phyloP scores from a whole-genome alignment of 2,888 invertebrate species.

The Xestia xanthographa region DNA sequence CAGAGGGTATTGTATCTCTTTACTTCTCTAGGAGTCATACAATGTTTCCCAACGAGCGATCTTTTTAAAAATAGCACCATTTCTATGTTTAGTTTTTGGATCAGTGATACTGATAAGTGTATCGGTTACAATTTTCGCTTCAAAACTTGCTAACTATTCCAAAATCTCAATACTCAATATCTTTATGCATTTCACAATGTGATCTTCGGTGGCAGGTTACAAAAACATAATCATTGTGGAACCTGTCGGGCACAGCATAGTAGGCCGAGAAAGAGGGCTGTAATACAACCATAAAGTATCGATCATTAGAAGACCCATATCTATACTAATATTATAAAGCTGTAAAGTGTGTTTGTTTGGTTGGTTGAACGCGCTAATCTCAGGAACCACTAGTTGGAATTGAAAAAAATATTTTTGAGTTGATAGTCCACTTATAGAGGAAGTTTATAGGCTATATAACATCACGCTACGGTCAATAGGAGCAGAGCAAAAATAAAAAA shows the following conservation, averaged over 20 bases:
- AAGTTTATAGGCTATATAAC: no score
- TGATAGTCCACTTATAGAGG: no score
- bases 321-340: no score
- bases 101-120: background rate
- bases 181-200: background rate
- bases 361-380: no score
- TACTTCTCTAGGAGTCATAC: background rate
- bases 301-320: background rate
- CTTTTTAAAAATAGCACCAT: background rate
- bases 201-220: background rate
- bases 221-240: background rate
- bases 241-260: background rate
- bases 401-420: no score
- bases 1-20: background rate
- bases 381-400: no score
- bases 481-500: no score
- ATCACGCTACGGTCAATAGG: no score
- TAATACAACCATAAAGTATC: background rate
- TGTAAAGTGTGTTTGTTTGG: no score
- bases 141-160: background rate
- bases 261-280: background rate
- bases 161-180: background rate
- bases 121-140: background rate
- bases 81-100: background rate
- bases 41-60: background rate